Base-by-base conservation (phyloP, 2,888 invertebrate species). In the Pseudolycoriella hygida region DNA sequence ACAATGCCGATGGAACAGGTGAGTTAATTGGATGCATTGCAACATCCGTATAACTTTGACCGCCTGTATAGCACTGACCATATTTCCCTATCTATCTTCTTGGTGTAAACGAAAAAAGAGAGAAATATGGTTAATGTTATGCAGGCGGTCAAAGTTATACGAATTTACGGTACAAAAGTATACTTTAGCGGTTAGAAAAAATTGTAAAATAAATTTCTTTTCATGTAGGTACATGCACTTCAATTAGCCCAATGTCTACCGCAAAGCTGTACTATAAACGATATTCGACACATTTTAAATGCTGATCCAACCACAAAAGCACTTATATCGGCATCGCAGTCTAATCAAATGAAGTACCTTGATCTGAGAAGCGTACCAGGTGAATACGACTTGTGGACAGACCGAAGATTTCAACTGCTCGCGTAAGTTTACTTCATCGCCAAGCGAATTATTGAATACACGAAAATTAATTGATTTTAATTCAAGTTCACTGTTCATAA, bases 211-310 rank as follows among this genome's bases (percentile, higher is more conserved):
- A 34, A 19, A 14, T 43, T 46, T 46, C 14, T 49, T 44, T 49
- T 47, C 54, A 53, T 60, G 59, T 43, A 82, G 81, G 71, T 75
- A 50, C 70, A 80, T 50, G 68, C 74, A 55, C 64, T 85, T 53
- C 72, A 79, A 58, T 65, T 85, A 45, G 86, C 85, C 8, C 74
- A 82, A 57, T 86, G 85, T 57, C 62, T 85, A 52, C 86, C 85
- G 5, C 68, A 69, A 47, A 73, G 78, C 1, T 86, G 85, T 59
- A 69, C 69, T 40, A 56, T 67, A 1, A 55, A 60, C 1, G 76
- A 76, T 48, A 59, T 80, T 17, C 61, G 67, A 37, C 58, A 62
- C 2, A 59, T 60, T 71, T 49, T 64, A 61, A 51, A 59, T 53
- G 40, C 57, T 34, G 65, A 65, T 54, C 61, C 63, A 1, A 56